A percentile compares a stretch with the other conserved stretches of the same genome.
Evolutionary conservation across 1,140 invertebrate species (phyloP).

Genomic region (Ectropis grisescens): DNA sequence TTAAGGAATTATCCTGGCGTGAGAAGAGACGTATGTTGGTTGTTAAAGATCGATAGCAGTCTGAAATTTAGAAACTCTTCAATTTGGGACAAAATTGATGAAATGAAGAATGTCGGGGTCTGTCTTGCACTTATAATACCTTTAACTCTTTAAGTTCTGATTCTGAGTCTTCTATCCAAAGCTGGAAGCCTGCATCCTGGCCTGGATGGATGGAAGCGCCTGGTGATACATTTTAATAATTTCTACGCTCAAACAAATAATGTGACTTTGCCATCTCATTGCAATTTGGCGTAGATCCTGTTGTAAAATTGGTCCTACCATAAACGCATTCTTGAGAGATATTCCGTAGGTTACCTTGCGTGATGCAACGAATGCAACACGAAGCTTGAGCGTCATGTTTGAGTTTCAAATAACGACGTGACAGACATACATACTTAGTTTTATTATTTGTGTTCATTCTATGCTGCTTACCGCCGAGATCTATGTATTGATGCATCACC

Average conservation of each 20-base stretch:
- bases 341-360: neutral
- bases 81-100: too few relatives aligned
- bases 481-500: constrained; percentile 12
- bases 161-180: neutral
- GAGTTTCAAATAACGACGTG: neutral
- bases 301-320: constrained; percentile 5
- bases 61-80: too few relatives aligned
- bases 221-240: constrained; percentile 8
- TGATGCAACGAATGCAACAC: constrained; percentile 2
- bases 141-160: constrained; percentile 1
- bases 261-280: constrained; percentile 8
- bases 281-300: constrained; percentile 3
- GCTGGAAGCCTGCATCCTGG: constrained; percentile 1
- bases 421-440: neutral
- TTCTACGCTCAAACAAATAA: constrained; percentile 4
- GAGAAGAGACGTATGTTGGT: too few relatives aligned
- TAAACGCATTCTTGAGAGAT: constrained; percentile 2
- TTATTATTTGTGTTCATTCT: constrained; percentile 4
- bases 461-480: constrained; percentile 10
- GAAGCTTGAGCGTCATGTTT: constrained; percentile 1
- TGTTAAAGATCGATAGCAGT: too few relatives aligned
- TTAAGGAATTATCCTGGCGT: too few relatives aligned
- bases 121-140: neutral
- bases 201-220: neutral
- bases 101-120: neutral